Conservation (phyloP, 2,113 vertebrate species). For the Aythya baeri region DNA sequence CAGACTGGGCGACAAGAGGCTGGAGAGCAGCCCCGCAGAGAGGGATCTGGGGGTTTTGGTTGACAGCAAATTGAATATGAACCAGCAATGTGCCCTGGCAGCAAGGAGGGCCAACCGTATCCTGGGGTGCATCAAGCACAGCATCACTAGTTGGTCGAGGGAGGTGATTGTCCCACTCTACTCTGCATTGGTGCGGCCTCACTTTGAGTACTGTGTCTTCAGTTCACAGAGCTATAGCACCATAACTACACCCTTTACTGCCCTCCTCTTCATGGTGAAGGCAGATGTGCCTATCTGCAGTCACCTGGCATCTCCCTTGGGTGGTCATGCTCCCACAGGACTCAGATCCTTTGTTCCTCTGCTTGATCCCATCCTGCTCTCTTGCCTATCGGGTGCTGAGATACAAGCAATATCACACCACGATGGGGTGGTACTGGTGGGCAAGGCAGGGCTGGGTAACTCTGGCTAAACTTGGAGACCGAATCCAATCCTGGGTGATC, state of each 20-base stretch:
- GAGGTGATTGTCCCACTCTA: too few relatives aligned
- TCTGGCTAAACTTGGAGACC: background rate
- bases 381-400: background rate
- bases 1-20: too few relatives aligned
- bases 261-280: background rate
- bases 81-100: too few relatives aligned
- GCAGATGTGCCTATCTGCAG: background rate
- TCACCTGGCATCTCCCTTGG: background rate
- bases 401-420: background rate
- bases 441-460: background rate
- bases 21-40: too few relatives aligned
- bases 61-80: too few relatives aligned
- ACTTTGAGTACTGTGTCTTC: too few relatives aligned
- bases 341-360: background rate
- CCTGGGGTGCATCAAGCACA: too few relatives aligned
- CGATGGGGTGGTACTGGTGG: background rate
- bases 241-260: fast-evolving
- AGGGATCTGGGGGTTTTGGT: too few relatives aligned
- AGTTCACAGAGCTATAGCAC: background rate
- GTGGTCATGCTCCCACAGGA: fast-evolving
- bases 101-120: too few relatives aligned
- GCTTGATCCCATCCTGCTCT: background rate
- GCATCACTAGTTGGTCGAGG: too few relatives aligned
- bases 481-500: background rate
- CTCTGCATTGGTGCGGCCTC: too few relatives aligned